Percentiles rank a stretch among this genome's conserved stretches.
Evolutionary conservation across 2,113 vertebrate species (phyloP).

Genomic region (Coptodon bakossiorum): DNA sequence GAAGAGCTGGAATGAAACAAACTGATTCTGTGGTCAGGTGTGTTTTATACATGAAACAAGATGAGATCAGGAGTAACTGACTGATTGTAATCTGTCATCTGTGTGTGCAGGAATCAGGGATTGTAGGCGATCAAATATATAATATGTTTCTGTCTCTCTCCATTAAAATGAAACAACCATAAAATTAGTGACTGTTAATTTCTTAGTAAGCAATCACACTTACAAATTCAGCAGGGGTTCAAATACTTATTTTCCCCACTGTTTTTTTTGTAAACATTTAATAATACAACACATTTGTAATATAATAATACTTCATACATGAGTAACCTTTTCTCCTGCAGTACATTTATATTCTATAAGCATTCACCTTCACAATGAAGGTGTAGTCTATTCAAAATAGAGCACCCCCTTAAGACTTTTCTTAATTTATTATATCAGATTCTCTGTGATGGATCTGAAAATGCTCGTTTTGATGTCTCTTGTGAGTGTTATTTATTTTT

Average conservation of each 20-base stretch:
- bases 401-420: background rate
- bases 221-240: background rate
- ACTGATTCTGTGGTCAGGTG: background rate
- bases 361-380: background rate
- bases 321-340: background rate
- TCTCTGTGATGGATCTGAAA: constrained; percentile 10
- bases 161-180: background rate
- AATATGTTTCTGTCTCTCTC: background rate
- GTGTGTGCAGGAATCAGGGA: background rate
- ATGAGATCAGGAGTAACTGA: background rate
- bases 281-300: background rate
- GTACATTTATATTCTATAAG: background rate
- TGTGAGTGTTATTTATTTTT: constrained; percentile 22
- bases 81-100: background rate
- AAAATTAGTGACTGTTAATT: background rate
- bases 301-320: background rate
- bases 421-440: background rate
- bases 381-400: background rate
- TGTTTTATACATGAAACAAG: background rate
- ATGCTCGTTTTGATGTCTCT: constrained; percentile 25
- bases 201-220: background rate
- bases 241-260: background rate
- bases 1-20: background rate
- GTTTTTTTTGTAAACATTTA: background rate
- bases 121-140: background rate